Evolutionary conservation across 2,888 invertebrate species (phyloP), one percentile per base, ranked within the genome.

Genomic region (Belgica antarctica): DNA sequence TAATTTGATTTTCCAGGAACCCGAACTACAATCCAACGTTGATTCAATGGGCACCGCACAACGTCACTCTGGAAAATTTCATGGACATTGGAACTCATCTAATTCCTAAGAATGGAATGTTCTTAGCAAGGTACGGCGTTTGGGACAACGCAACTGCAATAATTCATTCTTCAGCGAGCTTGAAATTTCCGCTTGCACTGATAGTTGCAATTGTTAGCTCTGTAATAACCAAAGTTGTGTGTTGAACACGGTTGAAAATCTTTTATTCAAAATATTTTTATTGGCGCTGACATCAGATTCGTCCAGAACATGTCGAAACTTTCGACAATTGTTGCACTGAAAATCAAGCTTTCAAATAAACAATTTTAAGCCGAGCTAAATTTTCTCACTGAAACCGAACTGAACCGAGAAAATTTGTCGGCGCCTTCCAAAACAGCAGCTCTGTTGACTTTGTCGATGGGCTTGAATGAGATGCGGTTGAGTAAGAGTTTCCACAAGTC

Each of bases 401-500:
- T 41, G 41, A 41, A 2, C 41, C 41, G 2, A 41, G 82, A 76
- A 87, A 92, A 75, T 87, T 85, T 3, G 80, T 78, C 0, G 93
- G 92, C 0, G 91, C 87, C 73, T 83, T 83, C 94, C 94, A 94
- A 72, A 86, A 84, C 73, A 92, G 84, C 72, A 86, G 86, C 41
- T 90, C 80, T 15, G 84, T 83, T 4, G 84, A 83, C 74, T 88
- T 87, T 36, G 84, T 82, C 3, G 81, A 80, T 0, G 86, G 83
- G 71, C 83, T 84, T 41, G 83, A 83, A 76, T 94, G 94, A 0
- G 93, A 93, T 1, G 89, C 86, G 0, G 89, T 87, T 76, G 90
- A 90, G 76, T 88, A 85, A 28, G 83, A 79, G 36, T 80, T 81
- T 7, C 78, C 82, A 75, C 92, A 93, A 73, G 85, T 85, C 65